These are phyloP conservation scores for Falco punctatus DNA, from an alignment of 2,113 vertebrate species.

Conservation along the genomic window DNA sequence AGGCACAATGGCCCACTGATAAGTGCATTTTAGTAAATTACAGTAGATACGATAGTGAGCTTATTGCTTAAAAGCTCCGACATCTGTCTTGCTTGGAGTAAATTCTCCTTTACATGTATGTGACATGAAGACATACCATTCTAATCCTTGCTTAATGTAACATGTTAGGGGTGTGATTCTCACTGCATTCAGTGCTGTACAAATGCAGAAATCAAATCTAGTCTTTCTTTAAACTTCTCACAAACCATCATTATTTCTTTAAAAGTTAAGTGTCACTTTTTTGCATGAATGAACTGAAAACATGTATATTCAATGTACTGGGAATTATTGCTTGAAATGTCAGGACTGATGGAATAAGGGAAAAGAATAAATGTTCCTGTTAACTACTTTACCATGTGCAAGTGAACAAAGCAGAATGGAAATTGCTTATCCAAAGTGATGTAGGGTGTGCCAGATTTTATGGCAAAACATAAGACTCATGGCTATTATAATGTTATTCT, in stretches of 20 bases:
- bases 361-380: slow-evolving; percentile 48
- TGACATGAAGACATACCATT: background rate
- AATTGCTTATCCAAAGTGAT: slow-evolving; percentile 44
- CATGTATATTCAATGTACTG: slow-evolving; percentile 31
- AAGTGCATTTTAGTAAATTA: slow-evolving; percentile 20
- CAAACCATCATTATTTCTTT: slow-evolving; percentile 14
- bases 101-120: background rate
- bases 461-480: slow-evolving; percentile 14
- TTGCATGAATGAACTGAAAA: slow-evolving; percentile 15
- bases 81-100: background rate
- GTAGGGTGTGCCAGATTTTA: slow-evolving; percentile 25
- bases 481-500: slow-evolving; percentile 1
- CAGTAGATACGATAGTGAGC: background rate
- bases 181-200: background rate
- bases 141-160: background rate
- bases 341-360: slow-evolving; percentile 34
- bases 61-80: background rate
- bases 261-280: background rate
- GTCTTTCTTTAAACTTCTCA: slow-evolving; percentile 18
- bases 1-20: background rate
- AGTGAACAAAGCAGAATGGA: slow-evolving; percentile 45
- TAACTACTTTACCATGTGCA: slow-evolving; percentile 59
- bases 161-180: background rate
- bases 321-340: slow-evolving; percentile 41
- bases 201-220: background rate